Percentiles rank a stretch among this genome's conserved stretches.
These are phyloP conservation scores for Pantherophis alleghaniensis DNA, from an alignment of 2,797 vertebrate genomes.

Conservation along the genomic window DNA sequence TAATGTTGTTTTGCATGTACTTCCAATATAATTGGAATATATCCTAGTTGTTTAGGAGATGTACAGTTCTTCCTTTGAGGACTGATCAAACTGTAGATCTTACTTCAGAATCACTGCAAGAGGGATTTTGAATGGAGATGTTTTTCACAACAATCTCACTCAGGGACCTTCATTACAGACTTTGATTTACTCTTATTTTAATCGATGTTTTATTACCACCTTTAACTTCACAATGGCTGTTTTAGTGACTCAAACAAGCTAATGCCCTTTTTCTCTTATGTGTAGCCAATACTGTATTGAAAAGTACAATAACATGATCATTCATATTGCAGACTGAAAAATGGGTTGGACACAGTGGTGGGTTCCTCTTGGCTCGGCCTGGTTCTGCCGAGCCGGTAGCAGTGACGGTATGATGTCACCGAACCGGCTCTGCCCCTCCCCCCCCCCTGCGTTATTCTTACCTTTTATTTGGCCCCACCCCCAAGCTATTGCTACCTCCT, in stretches of 20 bases:
- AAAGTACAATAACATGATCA: neutral
- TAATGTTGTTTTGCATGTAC: neutral
- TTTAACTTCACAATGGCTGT: neutral
- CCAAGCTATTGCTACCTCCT: too few species aligned
- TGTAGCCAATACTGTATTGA: neutral
- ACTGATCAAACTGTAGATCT: neutral
- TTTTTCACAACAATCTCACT: neutral
- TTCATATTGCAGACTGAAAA: neutral
- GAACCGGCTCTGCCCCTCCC: too few species aligned
- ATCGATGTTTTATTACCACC: neutral
- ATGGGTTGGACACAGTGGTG: neutral
- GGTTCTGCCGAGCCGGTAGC: too few species aligned
- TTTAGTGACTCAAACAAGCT: neutral
- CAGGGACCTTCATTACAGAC: neutral
- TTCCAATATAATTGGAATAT: neutral
- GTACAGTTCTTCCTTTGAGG: neutral
- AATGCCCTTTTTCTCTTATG: neutral
- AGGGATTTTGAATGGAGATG: neutral
- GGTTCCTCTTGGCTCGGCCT: too few species aligned
- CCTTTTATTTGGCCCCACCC: too few species aligned
- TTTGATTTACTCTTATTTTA: neutral
- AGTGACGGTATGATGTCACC: too few species aligned
- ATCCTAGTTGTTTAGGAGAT: neutral
- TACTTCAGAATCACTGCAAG: neutral
- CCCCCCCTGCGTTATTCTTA: too few species aligned